phyloP scores from a whole-genome alignment of 1,140 invertebrate species.

The Trachelipus rathkii region DNA sequence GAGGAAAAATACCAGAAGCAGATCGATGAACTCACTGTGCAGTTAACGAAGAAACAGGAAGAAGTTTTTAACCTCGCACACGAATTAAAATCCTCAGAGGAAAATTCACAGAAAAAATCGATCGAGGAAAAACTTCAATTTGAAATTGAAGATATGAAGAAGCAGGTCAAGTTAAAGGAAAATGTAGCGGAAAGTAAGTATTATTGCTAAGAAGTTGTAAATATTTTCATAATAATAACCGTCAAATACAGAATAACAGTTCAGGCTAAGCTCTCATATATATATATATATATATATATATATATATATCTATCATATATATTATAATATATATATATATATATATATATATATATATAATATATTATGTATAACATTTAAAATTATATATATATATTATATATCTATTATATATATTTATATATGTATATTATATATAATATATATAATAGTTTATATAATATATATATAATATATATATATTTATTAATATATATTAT shows the following conservation, averaged over 20 bases:
- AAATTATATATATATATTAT: too few species aligned
- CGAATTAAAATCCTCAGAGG: background rate
- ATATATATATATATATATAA: too few species aligned
- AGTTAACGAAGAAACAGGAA: background rate
- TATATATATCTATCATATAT: conserved; percentile 7
- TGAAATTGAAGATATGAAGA: background rate
- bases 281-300: conserved; percentile 15
- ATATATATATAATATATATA: too few species aligned
- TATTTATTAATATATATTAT: too few species aligned
- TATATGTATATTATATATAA: too few species aligned
- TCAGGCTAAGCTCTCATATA: background rate
- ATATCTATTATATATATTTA: too few species aligned
- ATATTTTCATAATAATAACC: background rate
- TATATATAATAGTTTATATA: too few species aligned
- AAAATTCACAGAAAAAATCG: background rate
- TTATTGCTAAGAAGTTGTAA: background rate
- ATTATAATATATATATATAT: too few species aligned
- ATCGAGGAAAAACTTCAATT: background rate
- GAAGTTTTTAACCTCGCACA: background rate
- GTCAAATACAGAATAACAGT: background rate
- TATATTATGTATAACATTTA: too few species aligned
- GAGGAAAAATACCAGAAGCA: background rate
- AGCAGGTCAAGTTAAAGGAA: background rate
- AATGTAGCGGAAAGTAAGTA: background rate
- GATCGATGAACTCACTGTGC: background rate